These are phyloP conservation scores for Sinosuthora webbiana DNA, from an alignment of 2,113 vertebrate genomes.

Conservation along the genomic window DNA sequence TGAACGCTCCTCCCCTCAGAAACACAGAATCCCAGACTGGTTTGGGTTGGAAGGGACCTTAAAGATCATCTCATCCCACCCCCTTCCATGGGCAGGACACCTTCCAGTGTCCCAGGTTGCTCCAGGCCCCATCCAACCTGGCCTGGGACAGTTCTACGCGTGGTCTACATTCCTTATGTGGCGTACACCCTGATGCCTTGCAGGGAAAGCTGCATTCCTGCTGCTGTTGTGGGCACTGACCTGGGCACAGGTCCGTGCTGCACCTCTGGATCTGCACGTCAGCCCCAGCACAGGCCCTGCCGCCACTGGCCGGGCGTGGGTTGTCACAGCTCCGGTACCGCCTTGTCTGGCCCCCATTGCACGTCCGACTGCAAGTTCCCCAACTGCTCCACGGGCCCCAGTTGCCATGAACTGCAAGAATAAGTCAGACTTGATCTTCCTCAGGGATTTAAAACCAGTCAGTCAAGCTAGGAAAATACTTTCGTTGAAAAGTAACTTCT, in stretches of 20 bases:
- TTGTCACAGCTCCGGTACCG: constrained; percentile 90
- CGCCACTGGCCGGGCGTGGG: constrained; percentile 84
- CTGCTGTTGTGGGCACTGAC: constrained; percentile 60
- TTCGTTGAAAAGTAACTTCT: background rate
- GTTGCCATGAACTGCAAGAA: constrained; percentile 83
- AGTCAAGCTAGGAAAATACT: background rate
- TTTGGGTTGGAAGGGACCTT: background rate
- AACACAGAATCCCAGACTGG: background rate
- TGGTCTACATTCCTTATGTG: fast-evolving
- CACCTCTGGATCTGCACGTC: constrained; percentile 90
- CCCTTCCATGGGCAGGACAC: background rate
- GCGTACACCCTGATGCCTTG: fast-evolving
- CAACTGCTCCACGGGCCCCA: constrained; percentile 92
- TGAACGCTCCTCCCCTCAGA: background rate
- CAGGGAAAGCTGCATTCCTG: background rate
- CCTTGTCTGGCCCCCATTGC: constrained; percentile 86
- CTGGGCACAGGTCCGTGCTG: constrained; percentile 79
- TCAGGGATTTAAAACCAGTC: background rate
- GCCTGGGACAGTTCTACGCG: background rate
- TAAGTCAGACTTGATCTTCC: background rate
- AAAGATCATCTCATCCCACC: fast-evolving
- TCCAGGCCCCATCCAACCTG: background rate
- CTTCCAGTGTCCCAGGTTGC: background rate
- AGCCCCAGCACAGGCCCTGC: constrained; percentile 86
- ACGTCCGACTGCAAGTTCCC: constrained; percentile 90